phyloP scores from a whole-genome alignment of 2,888 invertebrate genomes.

The Pachydiplax longipennis region DNA sequence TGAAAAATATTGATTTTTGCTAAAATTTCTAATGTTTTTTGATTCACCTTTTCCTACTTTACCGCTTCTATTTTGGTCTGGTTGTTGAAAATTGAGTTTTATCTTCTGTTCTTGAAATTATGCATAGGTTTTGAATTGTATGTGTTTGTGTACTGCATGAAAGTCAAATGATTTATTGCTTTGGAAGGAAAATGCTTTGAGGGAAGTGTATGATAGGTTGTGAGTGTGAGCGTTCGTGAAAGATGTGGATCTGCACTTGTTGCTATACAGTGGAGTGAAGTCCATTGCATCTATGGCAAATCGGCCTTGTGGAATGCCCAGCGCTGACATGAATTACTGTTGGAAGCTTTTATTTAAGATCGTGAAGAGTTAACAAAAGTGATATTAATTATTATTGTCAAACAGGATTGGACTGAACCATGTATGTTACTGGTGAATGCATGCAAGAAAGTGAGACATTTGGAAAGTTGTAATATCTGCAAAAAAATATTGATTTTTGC shows the following conservation, averaged over 20 bases:
- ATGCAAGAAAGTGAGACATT: constrained; percentile 27
- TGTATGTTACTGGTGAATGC: constrained; percentile 38
- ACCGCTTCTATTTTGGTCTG: no score
- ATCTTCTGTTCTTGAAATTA: no score
- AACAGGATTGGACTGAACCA: background rate
- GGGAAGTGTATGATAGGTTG: no score
- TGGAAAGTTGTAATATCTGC: constrained; percentile 45
- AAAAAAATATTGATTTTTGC: constrained; percentile 43
- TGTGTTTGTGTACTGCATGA: no score
- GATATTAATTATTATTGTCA: constrained; percentile 38
- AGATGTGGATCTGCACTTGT: no score
- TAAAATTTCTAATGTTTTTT: constrained; percentile 1
- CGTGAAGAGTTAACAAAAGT: constrained; percentile 33
- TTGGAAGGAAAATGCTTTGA: background rate
- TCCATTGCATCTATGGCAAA: background rate
- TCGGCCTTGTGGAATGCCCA: constrained; percentile 12
- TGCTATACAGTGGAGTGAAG: no score
- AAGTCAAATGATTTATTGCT: background rate
- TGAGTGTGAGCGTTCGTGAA: no score
- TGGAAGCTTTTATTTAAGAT: constrained; percentile 42
- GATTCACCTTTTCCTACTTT: background rate
- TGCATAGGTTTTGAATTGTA: no score
- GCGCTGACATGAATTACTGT: constrained; percentile 9
- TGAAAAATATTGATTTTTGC: constrained; percentile 33
- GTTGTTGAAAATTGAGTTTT: no score